These are phyloP conservation scores for Drosophila paranaensis DNA, from an alignment of 2,888 invertebrate genomes.

Conservation along the genomic window DNA sequence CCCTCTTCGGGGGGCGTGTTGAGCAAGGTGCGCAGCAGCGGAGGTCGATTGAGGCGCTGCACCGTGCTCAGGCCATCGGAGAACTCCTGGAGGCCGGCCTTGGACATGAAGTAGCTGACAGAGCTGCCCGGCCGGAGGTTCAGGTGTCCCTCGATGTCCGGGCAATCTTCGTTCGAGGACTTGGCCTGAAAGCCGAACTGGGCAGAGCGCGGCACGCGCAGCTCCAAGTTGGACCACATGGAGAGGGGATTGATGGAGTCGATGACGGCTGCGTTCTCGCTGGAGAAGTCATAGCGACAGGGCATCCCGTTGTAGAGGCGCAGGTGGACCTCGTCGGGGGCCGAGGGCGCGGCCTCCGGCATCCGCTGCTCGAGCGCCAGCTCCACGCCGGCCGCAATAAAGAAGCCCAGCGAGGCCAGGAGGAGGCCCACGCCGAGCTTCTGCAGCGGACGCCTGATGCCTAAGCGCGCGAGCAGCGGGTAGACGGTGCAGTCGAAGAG, in stretches of 20 bases:
- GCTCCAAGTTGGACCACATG: conserved; percentile 84
- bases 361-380: conserved; percentile 89
- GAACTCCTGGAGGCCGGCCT: conserved; percentile 66
- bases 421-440: conserved; percentile 90
- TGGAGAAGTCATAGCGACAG: conserved; percentile 86
- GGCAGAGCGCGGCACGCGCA: conserved; percentile 81
- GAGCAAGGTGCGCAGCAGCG: conserved; percentile 82
- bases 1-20: conserved; percentile 68
- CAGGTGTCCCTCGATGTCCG: conserved; percentile 59
- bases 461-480: conserved; percentile 76
- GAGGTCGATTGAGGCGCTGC: conserved; percentile 79
- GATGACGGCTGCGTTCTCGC: conserved; percentile 38
- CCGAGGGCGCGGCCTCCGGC: conserved; percentile 86
- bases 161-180: conserved; percentile 54
- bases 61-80: conserved; percentile 72
- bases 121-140: conserved; percentile 74
- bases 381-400: conserved; percentile 93
- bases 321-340: conserved; percentile 87
- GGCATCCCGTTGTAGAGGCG: conserved; percentile 89
- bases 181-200: conserved; percentile 84
- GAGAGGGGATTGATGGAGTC: conserved; percentile 79
- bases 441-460: conserved; percentile 82
- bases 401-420: conserved; percentile 92
- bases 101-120: conserved; percentile 77
- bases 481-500: conserved; percentile 89